A percentile compares a stretch with the other conserved stretches of the same genome.
Conservation (phyloP, 2,888 invertebrate genomes). For the Dendrolimus houi region DNA sequence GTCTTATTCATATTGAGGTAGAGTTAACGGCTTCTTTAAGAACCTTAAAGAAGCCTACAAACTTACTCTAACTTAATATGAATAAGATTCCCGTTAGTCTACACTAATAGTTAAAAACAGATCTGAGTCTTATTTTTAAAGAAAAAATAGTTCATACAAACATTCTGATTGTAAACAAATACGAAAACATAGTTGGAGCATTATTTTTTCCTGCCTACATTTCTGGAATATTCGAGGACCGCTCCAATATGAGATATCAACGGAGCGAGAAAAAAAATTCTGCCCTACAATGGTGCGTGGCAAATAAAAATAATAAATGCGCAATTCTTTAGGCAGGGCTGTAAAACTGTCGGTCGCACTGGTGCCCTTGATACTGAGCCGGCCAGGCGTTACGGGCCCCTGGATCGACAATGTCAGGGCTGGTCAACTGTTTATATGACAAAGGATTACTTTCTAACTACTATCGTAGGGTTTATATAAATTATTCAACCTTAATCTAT, state of each 20-base stretch:
- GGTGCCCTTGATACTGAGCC: constrained; percentile 49
- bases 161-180: too few species aligned
- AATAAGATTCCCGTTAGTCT: too few species aligned
- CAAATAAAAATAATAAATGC: constrained; percentile 72
- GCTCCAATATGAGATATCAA: constrained; percentile 39
- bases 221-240: background rate
- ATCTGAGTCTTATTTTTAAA: too few species aligned
- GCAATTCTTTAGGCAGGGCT: constrained; percentile 65
- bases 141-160: too few species aligned
- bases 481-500: too few species aligned
- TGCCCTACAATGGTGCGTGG: constrained; percentile 44
- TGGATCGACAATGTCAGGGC: background rate
- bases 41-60: too few species aligned
- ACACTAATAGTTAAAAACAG: too few species aligned
- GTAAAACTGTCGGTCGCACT: constrained; percentile 65
- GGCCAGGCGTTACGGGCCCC: constrained; percentile 4
- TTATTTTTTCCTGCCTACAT: background rate
- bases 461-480: too few species aligned
- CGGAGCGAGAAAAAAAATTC: constrained; percentile 41
- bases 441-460: too few species aligned
- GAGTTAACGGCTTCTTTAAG: too few species aligned
- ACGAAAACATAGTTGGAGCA: background rate
- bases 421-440: background rate
- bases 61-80: too few species aligned
- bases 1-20: too few species aligned